Base-by-base conservation (phyloP, 2,797 vertebrate species). In the Malacoctenus gilli region DNA sequence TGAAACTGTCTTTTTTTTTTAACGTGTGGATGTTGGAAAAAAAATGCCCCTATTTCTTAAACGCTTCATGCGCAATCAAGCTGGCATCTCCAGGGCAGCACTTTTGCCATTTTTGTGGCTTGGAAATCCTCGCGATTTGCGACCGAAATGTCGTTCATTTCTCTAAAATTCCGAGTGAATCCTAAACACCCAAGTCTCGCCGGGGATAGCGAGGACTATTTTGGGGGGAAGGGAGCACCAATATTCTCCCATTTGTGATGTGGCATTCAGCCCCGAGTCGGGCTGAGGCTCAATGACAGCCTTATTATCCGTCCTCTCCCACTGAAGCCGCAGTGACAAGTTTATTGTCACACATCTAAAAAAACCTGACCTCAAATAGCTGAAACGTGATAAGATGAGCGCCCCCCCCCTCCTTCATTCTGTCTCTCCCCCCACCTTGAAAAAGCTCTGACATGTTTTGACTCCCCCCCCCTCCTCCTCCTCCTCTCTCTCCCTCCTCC, bases 371-470 rank as follows among this genome's bases (percentile, higher is more conserved):
- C 41, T 58, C 13, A 63, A 55, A 74, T 18, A 37, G 25, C 32
- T 5, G 9, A 30, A 21, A 67, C 52, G 10, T 51, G 41, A 9
- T 34, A 34, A 23, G n/a, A 52, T 28, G 2, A 28, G 11, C 11
- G 30, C 15, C 30, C 7, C 56, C 52, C 21, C 15, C 2, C 8
- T 34, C 14, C 28, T 37, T 19, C 1, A 5, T 20, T 20, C 37
- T 14, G 11, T 12, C 38, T 18, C 16, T 11, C 38, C 18, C 21
- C 39, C 31, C 14, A 54, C 38, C 23, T 32, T 34, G 23, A 43
- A 42, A 63, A 46, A 63, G 51, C 59, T 28, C 47, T 79, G 71
- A 62, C 72, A 85, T 76, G 60, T 76, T 79, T 80, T 64, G 70
- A 76, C 62, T 77, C 53, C 23, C 30, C 39, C 49, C 37, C 22